A percentile compares a stretch with the other conserved stretches of the same genome.
Evolutionary conservation across 1,140 invertebrate genomes (phyloP).

Genomic region (Leptestheria dahalacensis): DNA sequence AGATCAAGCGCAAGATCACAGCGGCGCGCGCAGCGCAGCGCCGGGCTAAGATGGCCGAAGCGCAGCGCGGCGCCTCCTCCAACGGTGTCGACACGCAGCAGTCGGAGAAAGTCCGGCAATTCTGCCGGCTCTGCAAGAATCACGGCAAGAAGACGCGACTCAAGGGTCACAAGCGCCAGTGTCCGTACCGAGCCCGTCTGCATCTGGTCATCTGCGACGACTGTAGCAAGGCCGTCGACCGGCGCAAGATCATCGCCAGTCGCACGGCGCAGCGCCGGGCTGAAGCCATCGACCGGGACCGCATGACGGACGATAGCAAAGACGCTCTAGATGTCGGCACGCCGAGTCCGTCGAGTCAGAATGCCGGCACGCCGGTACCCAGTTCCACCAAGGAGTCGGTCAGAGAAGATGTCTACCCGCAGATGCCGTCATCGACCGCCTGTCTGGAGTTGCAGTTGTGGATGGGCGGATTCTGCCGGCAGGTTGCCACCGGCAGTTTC

Average conservation of each 20-base stretch:
- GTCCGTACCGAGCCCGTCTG: not conserved
- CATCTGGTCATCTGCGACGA: not conserved
- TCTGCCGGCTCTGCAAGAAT: not conserved
- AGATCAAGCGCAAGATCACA: conserved; percentile 1
- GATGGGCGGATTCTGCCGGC: not conserved
- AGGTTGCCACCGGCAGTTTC: not conserved
- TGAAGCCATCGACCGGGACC: not conserved
- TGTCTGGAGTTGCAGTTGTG: not conserved
- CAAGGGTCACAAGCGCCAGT: not conserved
- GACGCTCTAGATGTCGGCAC: no score
- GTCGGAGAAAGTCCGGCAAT: not conserved
- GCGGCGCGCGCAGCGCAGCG: not conserved
- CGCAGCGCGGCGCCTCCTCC: no score
- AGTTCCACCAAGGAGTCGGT: no score
- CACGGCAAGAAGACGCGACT: not conserved
- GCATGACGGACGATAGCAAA: no score
- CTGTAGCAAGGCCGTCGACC: not conserved
- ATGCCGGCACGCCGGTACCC: no score
- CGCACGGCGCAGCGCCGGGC: not conserved
- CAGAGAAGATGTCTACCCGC: no score
- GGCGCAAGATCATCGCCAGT: not conserved
- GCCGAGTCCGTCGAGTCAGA: no score
- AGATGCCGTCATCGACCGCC: no score
- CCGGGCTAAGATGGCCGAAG: not conserved
- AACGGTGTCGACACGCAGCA: not conserved